Percentiles rank a stretch among this genome's conserved stretches.
These are phyloP conservation scores for Onychomys leucogaster DNA, from an alignment of 2,797 vertebrate genomes.

Conservation along the genomic window DNA sequence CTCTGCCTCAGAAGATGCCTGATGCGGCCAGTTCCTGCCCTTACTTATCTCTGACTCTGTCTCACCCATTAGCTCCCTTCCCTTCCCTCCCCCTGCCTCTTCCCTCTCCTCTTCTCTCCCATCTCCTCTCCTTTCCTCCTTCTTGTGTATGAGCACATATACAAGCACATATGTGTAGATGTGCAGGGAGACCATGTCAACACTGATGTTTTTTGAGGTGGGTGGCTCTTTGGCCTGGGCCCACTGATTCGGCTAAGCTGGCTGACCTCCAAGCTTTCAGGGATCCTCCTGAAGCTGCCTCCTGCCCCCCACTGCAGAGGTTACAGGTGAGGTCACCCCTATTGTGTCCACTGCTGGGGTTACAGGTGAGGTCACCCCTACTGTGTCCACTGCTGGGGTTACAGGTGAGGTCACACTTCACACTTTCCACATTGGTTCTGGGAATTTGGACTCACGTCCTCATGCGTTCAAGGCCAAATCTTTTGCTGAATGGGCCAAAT, in stretches of 20 bases:
- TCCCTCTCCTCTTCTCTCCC: neutral
- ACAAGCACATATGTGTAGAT: no score
- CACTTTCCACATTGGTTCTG: neutral
- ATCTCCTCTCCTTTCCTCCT: neutral
- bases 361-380: no score
- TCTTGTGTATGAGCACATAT: neutral
- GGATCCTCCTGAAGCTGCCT: neutral
- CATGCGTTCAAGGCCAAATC: neutral
- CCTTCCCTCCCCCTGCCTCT: neutral
- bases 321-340: neutral
- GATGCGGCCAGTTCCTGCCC: fast-evolving
- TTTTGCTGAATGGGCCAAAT: neutral
- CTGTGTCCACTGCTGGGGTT: no score
- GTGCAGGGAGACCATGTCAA: neutral
- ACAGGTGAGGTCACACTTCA: no score
- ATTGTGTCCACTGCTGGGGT: no score
- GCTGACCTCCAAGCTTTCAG: neutral
- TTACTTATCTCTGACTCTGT: neutral
- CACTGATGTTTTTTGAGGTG: neutral
- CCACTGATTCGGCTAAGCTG: neutral
- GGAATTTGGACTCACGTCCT: neutral
- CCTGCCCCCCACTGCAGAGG: neutral
- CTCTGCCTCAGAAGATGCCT: neutral
- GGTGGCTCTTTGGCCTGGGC: neutral
- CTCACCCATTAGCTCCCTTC: neutral